phyloP scores from a whole-genome alignment of 2,797 vertebrate genomes.

The Pipistrellus pygmaeus region DNA sequence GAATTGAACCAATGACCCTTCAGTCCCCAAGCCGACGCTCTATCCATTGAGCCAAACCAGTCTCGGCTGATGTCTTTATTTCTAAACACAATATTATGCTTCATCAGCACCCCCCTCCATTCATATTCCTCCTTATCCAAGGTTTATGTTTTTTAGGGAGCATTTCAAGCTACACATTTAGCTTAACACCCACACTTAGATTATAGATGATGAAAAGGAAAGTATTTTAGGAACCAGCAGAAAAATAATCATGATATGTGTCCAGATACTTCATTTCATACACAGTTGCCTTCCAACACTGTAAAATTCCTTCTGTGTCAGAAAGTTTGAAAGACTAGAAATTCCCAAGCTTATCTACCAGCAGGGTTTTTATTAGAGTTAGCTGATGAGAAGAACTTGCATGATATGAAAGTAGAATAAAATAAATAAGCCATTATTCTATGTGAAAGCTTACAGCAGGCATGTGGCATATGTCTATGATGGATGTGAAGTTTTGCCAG shows the following conservation, averaged over 20 bases:
- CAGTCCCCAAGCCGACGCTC: too few relatives aligned
- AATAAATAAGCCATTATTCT: neutral
- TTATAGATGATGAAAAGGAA: neutral
- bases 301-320: neutral
- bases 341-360: neutral
- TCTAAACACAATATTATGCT: neutral
- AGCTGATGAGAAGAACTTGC: neutral
- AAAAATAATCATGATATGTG: neutral
- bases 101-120: neutral
- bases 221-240: neutral
- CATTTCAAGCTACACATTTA: neutral
- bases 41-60: too few relatives aligned
- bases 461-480: neutral
- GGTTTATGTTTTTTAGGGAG: neutral
- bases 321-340: neutral
- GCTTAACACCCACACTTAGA: neutral
- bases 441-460: neutral
- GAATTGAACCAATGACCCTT: too few relatives aligned
- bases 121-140: neutral
- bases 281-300: neutral
- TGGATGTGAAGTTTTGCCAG: neutral
- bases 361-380: neutral
- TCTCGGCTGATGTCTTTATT: neutral
- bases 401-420: neutral
- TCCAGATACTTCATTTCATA: neutral